Conservation (phyloP, 2,888 invertebrate species). For the Teleiodes luculella region DNA sequence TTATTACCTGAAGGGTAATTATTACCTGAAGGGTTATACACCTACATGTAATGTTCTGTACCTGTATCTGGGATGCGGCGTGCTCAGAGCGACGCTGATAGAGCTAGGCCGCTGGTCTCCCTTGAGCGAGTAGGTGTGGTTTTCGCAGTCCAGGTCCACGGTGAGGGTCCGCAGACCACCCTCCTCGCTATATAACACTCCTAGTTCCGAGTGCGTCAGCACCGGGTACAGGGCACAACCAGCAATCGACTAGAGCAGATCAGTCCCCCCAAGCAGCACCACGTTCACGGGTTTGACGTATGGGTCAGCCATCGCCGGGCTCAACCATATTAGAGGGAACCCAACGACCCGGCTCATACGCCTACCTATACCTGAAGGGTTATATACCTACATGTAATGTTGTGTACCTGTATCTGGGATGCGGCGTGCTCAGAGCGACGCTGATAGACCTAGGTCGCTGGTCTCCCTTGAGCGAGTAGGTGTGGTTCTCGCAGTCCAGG, state of each 20-base stretch:
- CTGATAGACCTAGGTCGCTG: constrained; percentile 45
- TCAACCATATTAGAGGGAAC: no score
- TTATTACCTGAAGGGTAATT: no score
- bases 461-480: constrained; percentile 63
- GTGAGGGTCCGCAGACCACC: constrained; percentile 40
- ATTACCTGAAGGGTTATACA: no score
- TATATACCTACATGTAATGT: no score
- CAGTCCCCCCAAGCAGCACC: no score
- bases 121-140: constrained; percentile 54
- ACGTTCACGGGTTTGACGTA: no score
- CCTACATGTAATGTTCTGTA: no score
- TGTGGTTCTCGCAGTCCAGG: constrained; percentile 43
- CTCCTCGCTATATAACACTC: constrained; percentile 49
- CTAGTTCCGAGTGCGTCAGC: constrained; percentile 49
- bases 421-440: constrained; percentile 58
- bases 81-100: constrained; percentile 52
- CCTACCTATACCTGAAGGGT: no score
- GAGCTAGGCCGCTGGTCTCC: constrained; percentile 52
- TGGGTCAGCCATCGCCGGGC: no score
- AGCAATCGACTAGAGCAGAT: no score
- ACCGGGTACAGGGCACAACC: constrained; percentile 58
- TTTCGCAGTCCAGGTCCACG: constrained; percentile 47
- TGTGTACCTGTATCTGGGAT: constrained; percentile 61
- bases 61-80: constrained; percentile 45
- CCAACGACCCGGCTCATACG: no score